These are phyloP conservation scores for Nymphalis urticae DNA, from an alignment of 2,888 invertebrate species.

Conservation along the genomic window DNA sequence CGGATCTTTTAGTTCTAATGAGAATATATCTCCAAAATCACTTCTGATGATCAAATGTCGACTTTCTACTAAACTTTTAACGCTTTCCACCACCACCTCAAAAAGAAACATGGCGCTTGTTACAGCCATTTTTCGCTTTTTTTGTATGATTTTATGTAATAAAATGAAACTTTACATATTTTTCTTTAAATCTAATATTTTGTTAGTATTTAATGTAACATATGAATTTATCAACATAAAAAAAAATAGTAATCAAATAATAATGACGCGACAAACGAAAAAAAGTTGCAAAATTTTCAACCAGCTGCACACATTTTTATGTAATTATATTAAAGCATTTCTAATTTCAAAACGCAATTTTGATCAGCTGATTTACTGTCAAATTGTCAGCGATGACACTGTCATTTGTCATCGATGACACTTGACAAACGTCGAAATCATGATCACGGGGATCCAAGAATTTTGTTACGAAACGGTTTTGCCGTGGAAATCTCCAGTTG, in stretches of 20 bases:
- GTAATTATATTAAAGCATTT: not conserved
- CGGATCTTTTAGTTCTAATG: constrained; percentile 71
- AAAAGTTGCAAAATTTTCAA: no score
- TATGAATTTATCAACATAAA: no score
- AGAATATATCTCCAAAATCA: constrained; percentile 73
- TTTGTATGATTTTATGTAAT: no score
- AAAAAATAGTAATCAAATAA: no score
- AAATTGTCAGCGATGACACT: constrained; percentile 11
- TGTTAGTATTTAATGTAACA: not conserved
- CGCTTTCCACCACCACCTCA: constrained; percentile 69
- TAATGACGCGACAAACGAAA: no score
- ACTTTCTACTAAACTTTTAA: constrained; percentile 61
- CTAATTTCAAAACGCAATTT: constrained; percentile 16
- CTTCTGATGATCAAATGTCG: constrained; percentile 62
- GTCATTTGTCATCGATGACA: constrained; percentile 44
- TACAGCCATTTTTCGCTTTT: constrained; percentile 61
- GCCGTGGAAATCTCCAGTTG: constrained; percentile 30
- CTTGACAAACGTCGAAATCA: constrained; percentile 9
- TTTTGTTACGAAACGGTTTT: constrained; percentile 61
- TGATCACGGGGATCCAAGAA: constrained; percentile 37
- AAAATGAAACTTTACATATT: constrained; percentile 15
- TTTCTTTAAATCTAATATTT: not conserved
- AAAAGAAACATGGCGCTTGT: constrained; percentile 71
- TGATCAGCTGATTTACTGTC: constrained; percentile 27
- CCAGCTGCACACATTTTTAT: no score